Percentiles rank a stretch among this genome's conserved stretches.
phyloP scores from a whole-genome alignment of 2,113 vertebrate species.

The Accipiter cooperii region DNA sequence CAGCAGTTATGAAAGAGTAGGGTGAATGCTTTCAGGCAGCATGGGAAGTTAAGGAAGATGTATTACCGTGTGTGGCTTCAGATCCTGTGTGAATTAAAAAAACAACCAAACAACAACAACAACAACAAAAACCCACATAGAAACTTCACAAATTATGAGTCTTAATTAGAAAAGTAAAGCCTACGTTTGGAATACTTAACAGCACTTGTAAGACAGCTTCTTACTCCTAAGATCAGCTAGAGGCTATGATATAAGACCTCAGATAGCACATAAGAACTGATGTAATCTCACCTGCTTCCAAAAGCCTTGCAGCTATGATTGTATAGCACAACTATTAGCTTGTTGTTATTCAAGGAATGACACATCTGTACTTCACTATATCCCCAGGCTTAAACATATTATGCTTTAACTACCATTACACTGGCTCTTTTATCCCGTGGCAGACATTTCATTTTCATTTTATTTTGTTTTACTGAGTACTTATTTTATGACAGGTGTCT shows the following conservation, averaged over 20 bases:
- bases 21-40: not conserved
- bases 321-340: not conserved
- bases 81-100: not conserved
- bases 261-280: not conserved
- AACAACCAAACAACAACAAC: no score
- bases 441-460: not conserved
- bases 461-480: not conserved
- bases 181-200: not conserved
- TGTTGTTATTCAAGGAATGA: not conserved
- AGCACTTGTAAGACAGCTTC: not conserved
- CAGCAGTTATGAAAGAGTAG: not conserved
- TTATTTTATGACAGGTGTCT: not conserved
- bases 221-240: not conserved
- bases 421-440: not conserved
- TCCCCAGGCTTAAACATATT: not conserved
- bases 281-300: not conserved
- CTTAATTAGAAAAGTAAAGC: not conserved
- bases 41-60: fast-evolving
- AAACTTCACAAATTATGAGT: not conserved
- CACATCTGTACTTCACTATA: not conserved
- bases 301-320: not conserved
- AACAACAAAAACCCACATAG: fast-evolving
- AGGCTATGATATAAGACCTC: not conserved
- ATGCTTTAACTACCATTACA: not conserved
- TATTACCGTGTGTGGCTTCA: not conserved